These are phyloP conservation scores for Dryobota labecula DNA, from an alignment of 2,888 invertebrate species.

Conservation along the genomic window DNA sequence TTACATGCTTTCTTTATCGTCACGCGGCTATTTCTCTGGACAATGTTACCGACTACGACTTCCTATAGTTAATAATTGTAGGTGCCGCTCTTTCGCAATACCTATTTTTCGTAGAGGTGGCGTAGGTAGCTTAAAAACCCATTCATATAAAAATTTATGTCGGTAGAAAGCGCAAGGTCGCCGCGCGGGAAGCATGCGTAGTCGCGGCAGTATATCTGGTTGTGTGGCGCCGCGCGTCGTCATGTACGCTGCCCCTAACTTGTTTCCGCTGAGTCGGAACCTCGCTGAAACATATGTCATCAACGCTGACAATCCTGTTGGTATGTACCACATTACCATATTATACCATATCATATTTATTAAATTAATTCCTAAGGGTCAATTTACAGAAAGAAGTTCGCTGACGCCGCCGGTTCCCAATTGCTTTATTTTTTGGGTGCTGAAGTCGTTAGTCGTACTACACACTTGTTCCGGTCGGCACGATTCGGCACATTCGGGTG, in stretches of 20 bases:
- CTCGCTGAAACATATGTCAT: slow-evolving; percentile 96
- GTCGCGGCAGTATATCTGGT: slow-evolving; percentile 86
- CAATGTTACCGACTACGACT: no score
- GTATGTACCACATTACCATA: slow-evolving; percentile 75
- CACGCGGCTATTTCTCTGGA: not conserved
- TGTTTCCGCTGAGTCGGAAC: slow-evolving; percentile 95
- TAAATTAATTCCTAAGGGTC: not conserved
- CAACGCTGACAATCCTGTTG: slow-evolving; percentile 87
- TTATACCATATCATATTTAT: not conserved
- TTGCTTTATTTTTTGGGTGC: not conserved
- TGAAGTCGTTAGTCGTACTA: not conserved
- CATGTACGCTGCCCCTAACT: slow-evolving; percentile 93
- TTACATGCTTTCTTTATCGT: not conserved
- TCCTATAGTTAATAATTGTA: no score
- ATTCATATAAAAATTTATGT: not conserved
- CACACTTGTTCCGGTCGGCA: not conserved
- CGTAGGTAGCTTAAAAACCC: not conserved
- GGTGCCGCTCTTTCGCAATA: no score
- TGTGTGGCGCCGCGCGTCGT: slow-evolving; percentile 91
- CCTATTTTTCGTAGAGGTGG: no score
- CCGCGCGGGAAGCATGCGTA: slow-evolving; percentile 86
- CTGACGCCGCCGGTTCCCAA: not conserved
- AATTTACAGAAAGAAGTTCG: not conserved
- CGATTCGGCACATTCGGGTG: no score
- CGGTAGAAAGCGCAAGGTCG: slow-evolving; percentile 88